A percentile compares a stretch with the other conserved stretches of the same genome.
These are phyloP conservation scores for Pteropus rufus DNA, from an alignment of 2,797 vertebrate genomes.

Conservation along the genomic window DNA sequence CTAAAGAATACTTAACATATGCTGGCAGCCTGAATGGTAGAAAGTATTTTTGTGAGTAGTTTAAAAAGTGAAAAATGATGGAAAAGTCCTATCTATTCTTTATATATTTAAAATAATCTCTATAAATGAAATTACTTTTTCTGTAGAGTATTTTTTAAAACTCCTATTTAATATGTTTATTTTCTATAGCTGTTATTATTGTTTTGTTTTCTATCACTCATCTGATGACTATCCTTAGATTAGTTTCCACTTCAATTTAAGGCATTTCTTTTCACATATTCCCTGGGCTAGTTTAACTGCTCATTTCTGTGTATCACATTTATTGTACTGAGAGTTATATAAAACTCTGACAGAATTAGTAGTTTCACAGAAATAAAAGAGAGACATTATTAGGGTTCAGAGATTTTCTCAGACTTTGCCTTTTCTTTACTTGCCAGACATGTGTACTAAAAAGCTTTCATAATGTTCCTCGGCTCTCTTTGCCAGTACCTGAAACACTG, in stretches of 20 bases:
- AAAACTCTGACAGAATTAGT: neutral
- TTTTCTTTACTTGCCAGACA: neutral
- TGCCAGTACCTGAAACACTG: neutral
- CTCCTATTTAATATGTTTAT: neutral
- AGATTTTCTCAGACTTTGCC: neutral
- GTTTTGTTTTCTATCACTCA: neutral
- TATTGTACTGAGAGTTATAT: neutral
- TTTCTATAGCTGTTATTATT: neutral
- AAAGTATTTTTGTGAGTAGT: neutral
- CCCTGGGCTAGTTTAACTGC: neutral
- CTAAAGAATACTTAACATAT: slow-evolving; percentile 22
- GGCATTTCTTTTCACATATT: neutral
- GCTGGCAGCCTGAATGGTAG: neutral
- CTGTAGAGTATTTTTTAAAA: neutral
- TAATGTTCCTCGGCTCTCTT: neutral
- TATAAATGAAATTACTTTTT: neutral
- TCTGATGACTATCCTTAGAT: neutral
- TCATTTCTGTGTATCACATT: neutral
- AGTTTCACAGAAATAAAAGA: neutral
- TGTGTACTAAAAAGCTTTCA: neutral
- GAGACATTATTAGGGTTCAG: neutral
- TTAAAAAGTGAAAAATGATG: neutral
- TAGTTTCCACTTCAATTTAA: slow-evolving; percentile 14
- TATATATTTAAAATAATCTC: neutral
- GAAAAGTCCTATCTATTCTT: neutral